Evolutionary conservation across 2,797 vertebrate genomes (phyloP).

Genomic region (Amphiprion clarkii): DNA sequence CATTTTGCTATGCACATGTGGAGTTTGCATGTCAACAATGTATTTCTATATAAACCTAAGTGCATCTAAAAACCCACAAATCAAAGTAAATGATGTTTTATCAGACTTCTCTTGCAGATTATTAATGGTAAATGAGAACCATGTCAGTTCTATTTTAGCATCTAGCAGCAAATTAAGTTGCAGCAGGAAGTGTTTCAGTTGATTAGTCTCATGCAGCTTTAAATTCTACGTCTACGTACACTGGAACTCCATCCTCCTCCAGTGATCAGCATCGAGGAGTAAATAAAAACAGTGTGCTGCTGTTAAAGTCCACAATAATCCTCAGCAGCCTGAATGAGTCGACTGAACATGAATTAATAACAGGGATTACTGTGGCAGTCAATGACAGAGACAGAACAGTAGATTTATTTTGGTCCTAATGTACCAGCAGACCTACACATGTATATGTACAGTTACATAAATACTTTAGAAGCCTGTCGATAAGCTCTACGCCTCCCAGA

Average conservation of each 20-base stretch:
- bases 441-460: background rate
- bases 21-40: no score
- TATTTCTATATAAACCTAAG: no score
- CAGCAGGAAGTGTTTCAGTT: no score
- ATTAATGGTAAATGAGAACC: no score
- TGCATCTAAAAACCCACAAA: no score
- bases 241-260: slow-evolving; percentile 9
- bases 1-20: no score
- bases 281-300: slow-evolving; percentile 30
- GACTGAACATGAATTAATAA: slow-evolving; percentile 62
- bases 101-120: no score
- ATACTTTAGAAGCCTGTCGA: slow-evolving; percentile 1
- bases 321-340: slow-evolving; percentile 55
- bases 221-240: background rate
- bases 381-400: slow-evolving; percentile 8
- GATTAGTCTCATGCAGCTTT: no score
- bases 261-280: slow-evolving; percentile 2
- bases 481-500: background rate
- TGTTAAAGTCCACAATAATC: slow-evolving; percentile 59
- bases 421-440: background rate
- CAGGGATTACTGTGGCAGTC: slow-evolving; percentile 59
- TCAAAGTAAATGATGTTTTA: no score
- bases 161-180: no score
- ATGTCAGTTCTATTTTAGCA: no score
- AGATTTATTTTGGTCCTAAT: slow-evolving; percentile 27